Evolutionary conservation across 2,113 vertebrate species (phyloP), one percentile per base, ranked within the genome.

Genomic region (Pyrgilauda ruficollis): DNA sequence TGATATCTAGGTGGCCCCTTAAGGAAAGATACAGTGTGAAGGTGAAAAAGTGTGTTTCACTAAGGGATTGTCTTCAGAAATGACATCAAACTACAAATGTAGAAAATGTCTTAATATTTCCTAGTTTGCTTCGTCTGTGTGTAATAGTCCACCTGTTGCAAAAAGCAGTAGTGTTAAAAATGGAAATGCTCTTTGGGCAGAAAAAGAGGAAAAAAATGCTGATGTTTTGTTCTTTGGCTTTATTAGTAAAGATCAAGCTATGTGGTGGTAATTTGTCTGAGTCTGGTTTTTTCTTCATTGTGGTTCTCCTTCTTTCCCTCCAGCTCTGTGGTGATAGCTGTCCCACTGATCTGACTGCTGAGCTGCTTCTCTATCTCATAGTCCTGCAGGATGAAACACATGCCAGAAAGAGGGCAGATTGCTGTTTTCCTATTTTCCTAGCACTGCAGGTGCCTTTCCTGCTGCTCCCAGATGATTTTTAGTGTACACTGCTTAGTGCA

Each of bases 221-320:
- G 61, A 89, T 95, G 90, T 96, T 88, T 86, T 84, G 67, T 97
- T 96, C 74, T 95, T 96, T 95, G 94, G 90, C 87, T 97, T 95
- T 86, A 85, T 86, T 93, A 98, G 95, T 98, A 97, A 98, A 97
- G 95, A 91, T 92, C 43, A 81, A 79, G 78, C 96, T 96, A 27
- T 93, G 84, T 95, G 89, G 85, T 93, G 95, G 89, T 81, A 11
- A 81, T 49, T 16, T 44, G 28, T 47, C 24, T 52, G 24, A 13
- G n/a, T 43, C 2, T 39, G 11, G 0, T 47, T 61, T 58, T 37
- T 35, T 21, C 23, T 47, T n/a, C 24, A 24, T 4, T 23, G 10
- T 28, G 44, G 15, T n/a, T 30, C 27, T 75, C 22, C 56, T 69
- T 73, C 56, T 47, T 91, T 89, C 43, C 41, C 35, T 67, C 37